Evolutionary conservation across 2,888 invertebrate species (phyloP).

Genomic region (Drosophila nr. perissopoda): DNA sequence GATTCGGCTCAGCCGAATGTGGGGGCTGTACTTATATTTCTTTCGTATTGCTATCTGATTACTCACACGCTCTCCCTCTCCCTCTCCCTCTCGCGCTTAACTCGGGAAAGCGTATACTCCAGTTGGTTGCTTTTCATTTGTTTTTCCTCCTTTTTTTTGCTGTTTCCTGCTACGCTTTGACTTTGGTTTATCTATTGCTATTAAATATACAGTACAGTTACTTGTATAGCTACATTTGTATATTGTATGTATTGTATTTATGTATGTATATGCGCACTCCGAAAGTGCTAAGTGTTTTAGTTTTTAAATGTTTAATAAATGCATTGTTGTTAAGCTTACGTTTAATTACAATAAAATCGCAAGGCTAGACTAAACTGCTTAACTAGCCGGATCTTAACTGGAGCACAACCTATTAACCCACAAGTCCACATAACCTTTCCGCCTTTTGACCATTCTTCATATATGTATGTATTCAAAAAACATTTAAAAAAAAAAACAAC

Average conservation of each 20-base stretch:
- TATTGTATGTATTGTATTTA: conserved; percentile 38
- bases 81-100: background rate
- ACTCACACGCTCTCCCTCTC: conserved; percentile 16
- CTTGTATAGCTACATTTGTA: conserved; percentile 57
- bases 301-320: conserved; percentile 66
- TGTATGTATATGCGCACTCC: conserved; percentile 38
- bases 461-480: conserved; percentile 1
- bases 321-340: conserved; percentile 76
- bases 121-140: conserved; percentile 17
- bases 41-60: conserved; percentile 55
- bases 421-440: conserved; percentile 16
- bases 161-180: conserved; percentile 39
- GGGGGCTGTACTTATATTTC: conserved; percentile 52
- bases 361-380: conserved; percentile 45
- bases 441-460: conserved; percentile 1
- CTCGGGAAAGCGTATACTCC: conserved; percentile 16
- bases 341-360: conserved; percentile 71
- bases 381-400: conserved; percentile 38
- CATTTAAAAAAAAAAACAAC: background rate
- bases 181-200: conserved; percentile 59
- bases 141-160: conserved; percentile 3
- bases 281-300: conserved; percentile 39
- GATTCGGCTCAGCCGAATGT: conserved; percentile 60
- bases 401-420: conserved; percentile 49
- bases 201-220: conserved; percentile 62